These are phyloP conservation scores for Drosophila guanche DNA, from an alignment of 1,140 invertebrate genomes.

Conservation along the genomic window DNA sequence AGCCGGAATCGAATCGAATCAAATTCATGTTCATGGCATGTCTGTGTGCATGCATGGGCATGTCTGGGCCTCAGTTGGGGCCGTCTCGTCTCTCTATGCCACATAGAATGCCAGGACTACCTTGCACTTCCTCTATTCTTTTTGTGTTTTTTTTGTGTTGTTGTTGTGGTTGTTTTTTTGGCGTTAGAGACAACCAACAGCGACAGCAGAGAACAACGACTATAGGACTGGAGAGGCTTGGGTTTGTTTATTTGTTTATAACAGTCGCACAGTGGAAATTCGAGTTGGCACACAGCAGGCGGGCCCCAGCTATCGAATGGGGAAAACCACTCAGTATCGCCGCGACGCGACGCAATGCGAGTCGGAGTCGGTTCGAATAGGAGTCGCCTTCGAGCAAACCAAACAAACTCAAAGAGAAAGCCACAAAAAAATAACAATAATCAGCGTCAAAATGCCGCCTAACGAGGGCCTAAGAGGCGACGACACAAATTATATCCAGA, in stretches of 20 bases:
- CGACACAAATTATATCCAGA: too few relatives aligned
- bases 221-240: slow-evolving; percentile 6
- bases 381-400: too few relatives aligned
- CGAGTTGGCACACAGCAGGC: slow-evolving; percentile 44
- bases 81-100: neutral
- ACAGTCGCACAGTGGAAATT: slow-evolving; percentile 53
- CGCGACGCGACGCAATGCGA: slow-evolving; percentile 35
- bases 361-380: slow-evolving; percentile 2
- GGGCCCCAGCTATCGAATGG: slow-evolving; percentile 44
- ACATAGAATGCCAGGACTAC: slow-evolving; percentile 46
- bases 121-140: slow-evolving; percentile 51
- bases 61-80: slow-evolving; percentile 16
- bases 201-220: neutral
- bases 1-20: slow-evolving; percentile 31
- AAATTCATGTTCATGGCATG: slow-evolving; percentile 60
- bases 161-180: slow-evolving; percentile 11
- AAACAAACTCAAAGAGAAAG: neutral
- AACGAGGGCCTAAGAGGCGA: neutral
- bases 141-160: neutral
- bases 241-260: slow-evolving; percentile 73
- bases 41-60: slow-evolving; percentile 8
- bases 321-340: slow-evolving; percentile 38
- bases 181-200: slow-evolving; percentile 51
- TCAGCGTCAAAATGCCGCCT: slow-evolving; percentile 6
- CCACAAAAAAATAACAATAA: neutral